A percentile compares a stretch with the other conserved stretches of the same genome.
Conservation (phyloP, 30 jellyfish, hydroid and myxozoan genomes). For the Sanderia malayensis region DNA sequence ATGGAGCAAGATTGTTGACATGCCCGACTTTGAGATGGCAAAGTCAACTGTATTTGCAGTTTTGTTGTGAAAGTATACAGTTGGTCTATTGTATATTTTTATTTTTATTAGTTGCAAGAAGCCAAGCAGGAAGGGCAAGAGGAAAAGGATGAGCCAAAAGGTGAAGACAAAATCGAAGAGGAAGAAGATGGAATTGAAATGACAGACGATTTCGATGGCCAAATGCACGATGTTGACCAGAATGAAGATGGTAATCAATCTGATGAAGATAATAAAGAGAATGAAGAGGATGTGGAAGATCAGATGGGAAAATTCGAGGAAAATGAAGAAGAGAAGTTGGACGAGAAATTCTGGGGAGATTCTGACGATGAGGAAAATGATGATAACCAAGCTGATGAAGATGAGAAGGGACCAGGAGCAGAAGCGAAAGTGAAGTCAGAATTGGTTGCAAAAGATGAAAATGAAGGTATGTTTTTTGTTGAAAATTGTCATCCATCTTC, state of each 20-base stretch:
- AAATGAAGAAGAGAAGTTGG: slow-evolving; percentile 66
- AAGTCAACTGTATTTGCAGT: too few species aligned
- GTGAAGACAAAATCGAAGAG: slow-evolving; percentile 58
- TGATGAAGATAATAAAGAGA: slow-evolving; percentile 44
- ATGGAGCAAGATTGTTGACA: too few species aligned
- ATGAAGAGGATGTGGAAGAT: slow-evolving; percentile 74
- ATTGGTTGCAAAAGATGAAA: slow-evolving; percentile 92
- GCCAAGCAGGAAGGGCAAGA: slow-evolving; percentile 78
- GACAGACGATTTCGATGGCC: slow-evolving; percentile 97
- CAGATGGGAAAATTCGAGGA: slow-evolving; percentile 86
- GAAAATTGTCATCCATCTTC: not conserved
- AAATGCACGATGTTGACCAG: slow-evolving; percentile 84
- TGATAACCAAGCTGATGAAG: slow-evolving; percentile 62
- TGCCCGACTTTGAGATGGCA: too few species aligned
- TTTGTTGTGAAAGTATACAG: too few species aligned
- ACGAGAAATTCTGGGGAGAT: slow-evolving; percentile 94
- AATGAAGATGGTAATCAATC: slow-evolving; percentile 56
- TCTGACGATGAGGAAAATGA: slow-evolving; percentile 85
- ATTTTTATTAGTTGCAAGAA: slow-evolving; percentile 77
- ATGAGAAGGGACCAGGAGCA: slow-evolving; percentile 82
- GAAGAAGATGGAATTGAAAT: slow-evolving; percentile 96
- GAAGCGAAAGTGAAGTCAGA: slow-evolving; percentile 76
- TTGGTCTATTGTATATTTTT: too few species aligned
- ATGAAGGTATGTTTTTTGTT: slow-evolving; percentile 52
- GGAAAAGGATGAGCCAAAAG: slow-evolving; percentile 58